phyloP scores from a whole-genome alignment of 2,888 invertebrate genomes.

The Trachelus troglodyta region DNA sequence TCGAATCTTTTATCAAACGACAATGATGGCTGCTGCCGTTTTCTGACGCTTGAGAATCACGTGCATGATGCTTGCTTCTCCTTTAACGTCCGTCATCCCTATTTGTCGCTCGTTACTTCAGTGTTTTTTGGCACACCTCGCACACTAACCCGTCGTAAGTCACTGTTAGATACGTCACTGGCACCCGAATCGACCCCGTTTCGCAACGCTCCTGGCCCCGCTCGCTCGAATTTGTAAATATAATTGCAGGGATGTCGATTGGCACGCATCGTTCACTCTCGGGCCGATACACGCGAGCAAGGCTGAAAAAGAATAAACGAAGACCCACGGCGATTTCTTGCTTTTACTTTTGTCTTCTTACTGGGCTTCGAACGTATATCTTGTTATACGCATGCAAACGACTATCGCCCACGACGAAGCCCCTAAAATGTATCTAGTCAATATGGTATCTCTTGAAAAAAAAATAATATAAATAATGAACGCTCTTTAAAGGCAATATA shows the following conservation, averaged over 20 bases:
- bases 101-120: background rate
- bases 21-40: background rate
- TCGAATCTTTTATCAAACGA: background rate
- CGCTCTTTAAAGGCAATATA: background rate
- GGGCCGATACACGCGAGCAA: no score
- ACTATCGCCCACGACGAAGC: background rate
- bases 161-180: background rate
- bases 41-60: background rate
- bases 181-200: constrained; percentile 11
- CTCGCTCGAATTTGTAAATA: background rate
- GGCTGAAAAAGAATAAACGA: no score
- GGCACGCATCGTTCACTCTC: constrained; percentile 3
- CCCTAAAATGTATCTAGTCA: background rate
- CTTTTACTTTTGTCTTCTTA: no score
- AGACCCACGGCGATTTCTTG: no score
- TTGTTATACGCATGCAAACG: background rate
- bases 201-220: constrained; percentile 5
- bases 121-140: background rate
- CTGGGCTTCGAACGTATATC: background rate
- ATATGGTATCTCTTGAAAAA: background rate
- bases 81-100: background rate
- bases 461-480: background rate
- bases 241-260: constrained; percentile 6
- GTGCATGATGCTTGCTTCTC: background rate
- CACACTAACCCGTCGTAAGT: background rate